These are phyloP conservation scores for Drosophila bocqueti DNA, from an alignment of 1,140 invertebrate species.

Conservation along the genomic window DNA sequence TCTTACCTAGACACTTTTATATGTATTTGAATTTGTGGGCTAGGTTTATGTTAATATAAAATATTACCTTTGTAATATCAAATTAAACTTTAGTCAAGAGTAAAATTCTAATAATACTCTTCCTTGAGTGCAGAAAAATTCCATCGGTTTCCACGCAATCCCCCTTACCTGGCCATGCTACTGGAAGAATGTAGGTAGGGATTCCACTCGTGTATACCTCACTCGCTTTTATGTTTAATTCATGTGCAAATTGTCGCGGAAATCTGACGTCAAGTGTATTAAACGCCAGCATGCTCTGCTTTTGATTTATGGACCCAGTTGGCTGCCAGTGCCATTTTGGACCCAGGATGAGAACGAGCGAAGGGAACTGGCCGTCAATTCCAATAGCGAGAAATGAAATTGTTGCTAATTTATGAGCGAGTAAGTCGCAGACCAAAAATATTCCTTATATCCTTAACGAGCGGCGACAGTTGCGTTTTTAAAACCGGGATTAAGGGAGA, in stretches of 20 bases:
- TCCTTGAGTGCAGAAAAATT: not conserved
- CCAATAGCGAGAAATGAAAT: conserved; percentile 75
- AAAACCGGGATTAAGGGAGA: conserved; percentile 24
- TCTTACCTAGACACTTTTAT: not conserved
- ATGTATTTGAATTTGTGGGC: too few relatives aligned
- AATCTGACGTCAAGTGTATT: conserved; percentile 84
- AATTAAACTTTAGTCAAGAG: not conserved
- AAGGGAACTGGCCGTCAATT: conserved; percentile 67
- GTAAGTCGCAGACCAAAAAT: conserved; percentile 46
- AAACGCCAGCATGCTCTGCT: conserved; percentile 71
- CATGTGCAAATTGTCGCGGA: conserved; percentile 83
- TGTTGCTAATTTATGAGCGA: conserved; percentile 76
- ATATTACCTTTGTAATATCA: not conserved
- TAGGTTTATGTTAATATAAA: not conserved
- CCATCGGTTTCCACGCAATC: too few relatives aligned
- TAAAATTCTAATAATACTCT: not conserved
- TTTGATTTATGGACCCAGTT: conserved; percentile 78
- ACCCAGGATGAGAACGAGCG: conserved; percentile 18
- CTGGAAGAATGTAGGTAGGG: conserved; percentile 8
- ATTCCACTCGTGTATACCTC: conserved; percentile 49
- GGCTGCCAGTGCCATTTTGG: conserved; percentile 50
- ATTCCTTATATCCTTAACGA: conserved; percentile 55
- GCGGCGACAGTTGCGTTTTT: conserved; percentile 56
- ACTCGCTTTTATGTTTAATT: conserved; percentile 83
- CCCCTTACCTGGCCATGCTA: not conserved